Evolutionary conservation across 2,888 invertebrate genomes (phyloP), one percentile per base, ranked within the genome.

Genomic region (Cecidostiba fungosa): DNA sequence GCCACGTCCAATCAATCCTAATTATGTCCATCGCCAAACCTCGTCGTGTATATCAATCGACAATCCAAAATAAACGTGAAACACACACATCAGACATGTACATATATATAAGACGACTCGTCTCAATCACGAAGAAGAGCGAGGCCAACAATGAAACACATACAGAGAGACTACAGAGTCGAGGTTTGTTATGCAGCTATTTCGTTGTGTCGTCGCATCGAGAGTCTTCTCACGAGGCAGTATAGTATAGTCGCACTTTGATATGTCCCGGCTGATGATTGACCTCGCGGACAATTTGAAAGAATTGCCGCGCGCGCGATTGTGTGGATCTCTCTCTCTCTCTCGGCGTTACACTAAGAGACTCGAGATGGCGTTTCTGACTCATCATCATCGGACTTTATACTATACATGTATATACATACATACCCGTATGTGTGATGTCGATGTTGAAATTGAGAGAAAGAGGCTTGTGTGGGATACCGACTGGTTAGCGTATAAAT

Each of bases 251-350:
- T 79, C 86, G 87, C 87, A 87, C 85, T 87, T 87, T 86, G 85
- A 87, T 87, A 87, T 86, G 70, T 80, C 85, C 47, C 76, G 84
- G 76, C 84, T 86, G 87, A 86, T 83, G 87, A 87, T 87, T 87
- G 87, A 87, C 87, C 87, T 86, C 86, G 82, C 85, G 82, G 84
- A 87, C 87, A 87, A 87, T 87, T 87, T 87, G 86, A 87, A 86
- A 86, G 86, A 87, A 85, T 85, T 85, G 82, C 73, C 54, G 62
- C n/a, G 74, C n/a, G 47, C 50, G 74, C 73, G 84, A 54, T 66
- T 82, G 81, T 82, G 50, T 82, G 70, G 54, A 69, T 77, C 26
- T 74, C n/a, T n/a, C n/a, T n/a, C n/a, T n/a, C n/a, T n/a, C n/a
- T n/a, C 12, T 23, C n/a, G 12, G 19, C 36, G 36, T 3, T 39